Evolutionary conservation across 2,113 vertebrate species (phyloP).

Genomic region (Paramormyrops kingsleyae): DNA sequence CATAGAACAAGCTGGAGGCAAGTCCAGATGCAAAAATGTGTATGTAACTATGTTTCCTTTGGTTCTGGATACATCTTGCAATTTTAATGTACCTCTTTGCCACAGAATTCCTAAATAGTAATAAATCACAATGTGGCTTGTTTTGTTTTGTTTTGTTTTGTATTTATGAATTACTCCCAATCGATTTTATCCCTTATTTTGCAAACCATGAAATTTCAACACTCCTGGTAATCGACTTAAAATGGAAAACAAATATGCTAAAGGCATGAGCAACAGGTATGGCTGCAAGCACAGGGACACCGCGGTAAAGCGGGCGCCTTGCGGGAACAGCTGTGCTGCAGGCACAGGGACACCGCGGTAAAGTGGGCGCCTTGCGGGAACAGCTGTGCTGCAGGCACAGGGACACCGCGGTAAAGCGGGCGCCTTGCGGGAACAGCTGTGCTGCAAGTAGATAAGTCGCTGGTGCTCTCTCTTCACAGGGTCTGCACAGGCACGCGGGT

Average conservation of each 20-base stretch:
- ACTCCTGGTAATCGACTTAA: background rate
- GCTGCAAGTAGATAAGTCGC: background rate
- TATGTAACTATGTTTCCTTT: slow-evolving; percentile 24
- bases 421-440: background rate
- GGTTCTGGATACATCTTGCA: slow-evolving; percentile 5
- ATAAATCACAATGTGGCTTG: slow-evolving; percentile 18
- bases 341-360: too few species aligned
- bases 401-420: background rate
- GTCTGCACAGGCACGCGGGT: background rate
- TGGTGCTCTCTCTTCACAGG: background rate
- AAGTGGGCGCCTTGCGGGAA: background rate
- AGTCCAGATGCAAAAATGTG: background rate
- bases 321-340: background rate
- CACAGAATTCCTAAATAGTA: slow-evolving; percentile 24
- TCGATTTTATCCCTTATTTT: background rate
- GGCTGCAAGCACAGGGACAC: background rate
- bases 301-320: background rate
- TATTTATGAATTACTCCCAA: slow-evolving; percentile 30
- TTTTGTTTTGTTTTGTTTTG: slow-evolving; percentile 18
- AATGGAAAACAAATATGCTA: background rate
- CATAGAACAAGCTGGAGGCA: background rate
- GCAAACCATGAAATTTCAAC: background rate
- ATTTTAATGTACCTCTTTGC: slow-evolving; percentile 18
- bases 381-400: background rate
- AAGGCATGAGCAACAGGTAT: background rate